These are phyloP conservation scores for Mythimna lalbum DNA, from an alignment of 2,888 invertebrate species.

Conservation along the genomic window DNA sequence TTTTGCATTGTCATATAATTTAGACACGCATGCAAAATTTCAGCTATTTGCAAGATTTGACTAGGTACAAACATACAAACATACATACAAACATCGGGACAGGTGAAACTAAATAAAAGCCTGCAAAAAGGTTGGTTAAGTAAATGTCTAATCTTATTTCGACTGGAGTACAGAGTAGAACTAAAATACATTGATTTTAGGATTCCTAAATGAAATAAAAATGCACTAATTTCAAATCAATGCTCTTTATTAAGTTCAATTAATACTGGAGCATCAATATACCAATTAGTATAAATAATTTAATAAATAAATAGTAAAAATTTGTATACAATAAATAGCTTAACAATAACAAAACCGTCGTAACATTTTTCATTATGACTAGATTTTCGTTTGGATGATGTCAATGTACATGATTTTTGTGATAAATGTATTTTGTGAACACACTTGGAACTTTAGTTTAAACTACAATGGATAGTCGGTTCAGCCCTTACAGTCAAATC, in stretches of 20 bases:
- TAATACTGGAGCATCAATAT: constrained; percentile 84
- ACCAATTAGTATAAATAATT: constrained; percentile 80
- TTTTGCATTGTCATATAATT: too few relatives aligned
- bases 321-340: constrained; percentile 86
- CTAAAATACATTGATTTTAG: too few relatives aligned
- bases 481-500: constrained; percentile 36
- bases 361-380: constrained; percentile 80
- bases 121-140: too few relatives aligned
- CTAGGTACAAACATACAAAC: too few relatives aligned
- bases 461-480: constrained; percentile 8
- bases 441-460: constrained; percentile 55
- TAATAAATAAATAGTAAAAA: constrained; percentile 79
- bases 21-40: too few relatives aligned
- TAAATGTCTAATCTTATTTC: too few relatives aligned
- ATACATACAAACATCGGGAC: too few relatives aligned
- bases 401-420: constrained; percentile 61
- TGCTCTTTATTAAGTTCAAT: constrained; percentile 85
- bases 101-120: too few relatives aligned
- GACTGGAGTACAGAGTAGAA: too few relatives aligned
- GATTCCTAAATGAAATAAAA: constrained; percentile 59
- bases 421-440: constrained; percentile 46
- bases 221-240: constrained; percentile 70
- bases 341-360: constrained; percentile 81
- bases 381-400: constrained; percentile 76
- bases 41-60: too few relatives aligned